Evolutionary conservation across 2,113 vertebrate species (phyloP).

Genomic region (Calyptommatus sinebrachiatus): DNA sequence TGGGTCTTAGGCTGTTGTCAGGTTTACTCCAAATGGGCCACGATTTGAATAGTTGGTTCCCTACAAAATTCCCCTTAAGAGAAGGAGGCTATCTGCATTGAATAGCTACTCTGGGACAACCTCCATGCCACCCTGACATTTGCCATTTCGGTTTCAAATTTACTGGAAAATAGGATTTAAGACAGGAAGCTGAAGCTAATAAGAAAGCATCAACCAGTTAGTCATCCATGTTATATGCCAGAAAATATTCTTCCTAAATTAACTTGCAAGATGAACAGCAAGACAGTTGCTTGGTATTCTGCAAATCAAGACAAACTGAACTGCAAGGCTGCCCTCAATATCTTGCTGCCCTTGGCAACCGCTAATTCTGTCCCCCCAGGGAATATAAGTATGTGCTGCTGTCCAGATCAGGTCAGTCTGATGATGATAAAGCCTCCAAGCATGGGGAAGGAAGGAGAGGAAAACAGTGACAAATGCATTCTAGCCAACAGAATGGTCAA

Average conservation of each 20-base stretch:
- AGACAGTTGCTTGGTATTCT: background rate
- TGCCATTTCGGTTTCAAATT: no score
- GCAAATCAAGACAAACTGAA: background rate
- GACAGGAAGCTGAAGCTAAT: background rate
- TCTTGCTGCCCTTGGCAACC: constrained; percentile 15
- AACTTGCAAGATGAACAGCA: background rate
- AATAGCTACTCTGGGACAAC: no score
- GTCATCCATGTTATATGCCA: background rate
- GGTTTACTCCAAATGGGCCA: no score
- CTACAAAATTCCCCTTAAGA: no score
- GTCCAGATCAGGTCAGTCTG: background rate
- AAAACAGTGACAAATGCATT: background rate
- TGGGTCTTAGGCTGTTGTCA: no score
- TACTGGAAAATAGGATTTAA: background rate
- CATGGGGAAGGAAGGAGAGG: background rate
- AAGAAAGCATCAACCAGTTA: constrained; percentile 2
- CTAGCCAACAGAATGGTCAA: no score
- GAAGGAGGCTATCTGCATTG: no score
- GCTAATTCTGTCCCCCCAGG: background rate
- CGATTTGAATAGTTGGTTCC: no score
- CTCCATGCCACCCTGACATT: no score
- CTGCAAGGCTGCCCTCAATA: background rate
- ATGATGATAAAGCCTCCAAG: background rate
- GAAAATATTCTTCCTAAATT: background rate
- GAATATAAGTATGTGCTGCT: background rate